Evolutionary conservation across 2,797 vertebrate genomes (phyloP).

Genomic region (Sciaenops ocellatus): DNA sequence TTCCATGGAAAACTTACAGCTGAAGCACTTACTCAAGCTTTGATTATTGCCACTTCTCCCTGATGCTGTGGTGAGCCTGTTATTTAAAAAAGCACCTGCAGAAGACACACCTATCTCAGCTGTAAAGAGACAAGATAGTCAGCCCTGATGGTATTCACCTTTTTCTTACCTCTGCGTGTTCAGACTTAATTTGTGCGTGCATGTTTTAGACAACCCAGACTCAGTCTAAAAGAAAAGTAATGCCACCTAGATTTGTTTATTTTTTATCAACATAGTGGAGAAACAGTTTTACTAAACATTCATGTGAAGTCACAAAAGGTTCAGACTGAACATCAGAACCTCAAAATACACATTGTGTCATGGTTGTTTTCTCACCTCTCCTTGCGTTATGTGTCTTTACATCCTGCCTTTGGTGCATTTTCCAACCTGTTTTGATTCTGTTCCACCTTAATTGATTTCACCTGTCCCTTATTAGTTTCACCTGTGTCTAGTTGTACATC

Average conservation of each 20-base stretch:
- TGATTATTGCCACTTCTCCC: not conserved
- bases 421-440: too few species aligned
- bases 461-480: too few species aligned
- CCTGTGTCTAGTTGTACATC: too few species aligned
- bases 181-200: not conserved
- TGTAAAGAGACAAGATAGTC: not conserved
- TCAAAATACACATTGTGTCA: too few species aligned
- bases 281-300: not conserved
- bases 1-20: not conserved
- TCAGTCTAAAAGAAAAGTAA: not conserved
- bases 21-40: not conserved
- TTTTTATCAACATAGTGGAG: not conserved
- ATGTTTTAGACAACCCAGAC: not conserved
- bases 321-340: too few species aligned
- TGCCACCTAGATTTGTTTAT: fast-evolving
- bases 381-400: too few species aligned
- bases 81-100: not conserved
- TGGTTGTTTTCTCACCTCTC: too few species aligned
- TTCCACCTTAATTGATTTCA: too few species aligned
- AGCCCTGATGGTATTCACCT: not conserved
- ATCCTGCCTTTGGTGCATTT: too few species aligned
- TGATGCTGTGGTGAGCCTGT: not conserved
- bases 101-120: not conserved
- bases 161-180: not conserved
- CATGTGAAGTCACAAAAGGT: not conserved